Evolutionary conservation across 2,888 invertebrate species (phyloP), one percentile per base, ranked within the genome.

Genomic region (Tethea ocularis): DNA sequence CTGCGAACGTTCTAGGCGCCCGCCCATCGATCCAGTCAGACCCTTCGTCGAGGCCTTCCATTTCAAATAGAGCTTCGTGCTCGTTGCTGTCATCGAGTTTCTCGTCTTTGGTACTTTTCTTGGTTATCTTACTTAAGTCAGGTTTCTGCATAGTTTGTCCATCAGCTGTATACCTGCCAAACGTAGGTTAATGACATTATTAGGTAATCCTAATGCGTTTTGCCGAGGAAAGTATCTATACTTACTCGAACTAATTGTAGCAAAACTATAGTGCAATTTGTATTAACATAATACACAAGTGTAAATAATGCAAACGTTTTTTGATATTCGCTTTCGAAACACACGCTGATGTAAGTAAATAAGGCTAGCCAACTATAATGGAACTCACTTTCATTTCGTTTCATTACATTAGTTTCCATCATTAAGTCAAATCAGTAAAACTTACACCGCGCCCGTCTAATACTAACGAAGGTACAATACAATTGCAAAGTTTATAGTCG

Each of bases 11-110:
- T 72, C 91, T 94, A 13, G 93, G 93, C 2, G 89, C 77, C 52
- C 92, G 89, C 1, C 94, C 91, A 46, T 94, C 94, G 13, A 89
- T 86, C 76, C 94, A 91, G 61, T 94, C 93, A 0, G 91, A 83
- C 51, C 91, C 88, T 52, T 94, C 94, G 69, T 95, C 95, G 23
- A 95, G 86, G 58, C 94, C 95, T 61, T 91, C 91, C 95, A 96
- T 96, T 77, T 95, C 94, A 74, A 96, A 96, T 62, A 96, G 93
- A 33, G 95, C 95, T 56, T 96, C 96, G 59, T 93, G 89, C 60
- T 94, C 94, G 65, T 77, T 76, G 65, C 82, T 81, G 56, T 78
- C 77, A 57, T 68, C 73, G 22, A 63, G 73, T 56, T 81, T 81
- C 46, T 87, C 84, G 51, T 87, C 85, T 77, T 88, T 88, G 63